Evolutionary conservation across 2,888 invertebrate species (phyloP), one percentile per base, ranked within the genome.

Genomic region (Drosophila algonquin): DNA sequence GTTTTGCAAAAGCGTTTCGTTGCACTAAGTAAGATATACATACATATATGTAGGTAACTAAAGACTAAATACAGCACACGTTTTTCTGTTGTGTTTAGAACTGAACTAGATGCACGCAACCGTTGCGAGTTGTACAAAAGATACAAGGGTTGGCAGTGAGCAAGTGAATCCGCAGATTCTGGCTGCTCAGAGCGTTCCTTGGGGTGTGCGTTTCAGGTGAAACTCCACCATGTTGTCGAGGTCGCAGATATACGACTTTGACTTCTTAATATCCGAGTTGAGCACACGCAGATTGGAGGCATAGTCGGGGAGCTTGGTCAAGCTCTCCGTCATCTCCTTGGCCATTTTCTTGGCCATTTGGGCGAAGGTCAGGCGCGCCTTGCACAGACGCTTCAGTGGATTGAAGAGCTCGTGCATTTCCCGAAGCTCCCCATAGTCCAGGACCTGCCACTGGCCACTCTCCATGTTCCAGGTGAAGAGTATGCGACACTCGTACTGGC

Each of bases 391-490:
- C 30, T 83, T 89, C 0, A 89, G 77, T 0, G 88, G 87, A 59
- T 79, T 87, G n/a, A 89, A 81, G 4, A 75, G 55, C 47, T 90
- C 89, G 4, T 79, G 78, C 55, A 80, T 76, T 76, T 92, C 92
- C 24, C 87, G 84, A 0, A 92, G 76, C 55, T 92, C 91, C 3
- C 92, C 92, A 75, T 91, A 92, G 68, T 92, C 92, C 1, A 92
- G 73, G 2, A 92, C 91, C 64, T 91, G 89, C 92, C 92, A 92
- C 60, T 90, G 90, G 1, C 92, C 92, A 10, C 85, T 77, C 60
- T 91, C 90, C 90, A 92, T 92, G 58, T 92, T 92, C 92, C 92
- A 92, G 9, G 91, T 90, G 61, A 92, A 92, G 2, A 92, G 86
- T 35, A 92, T 91, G 3, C 91, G 91, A 59, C 92, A 92, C 61